These are phyloP conservation scores for Aphrocallistes beatrix DNA, from an alignment of 37 sponge, comb jelly and placozoan species.

Conservation along the genomic window DNA sequence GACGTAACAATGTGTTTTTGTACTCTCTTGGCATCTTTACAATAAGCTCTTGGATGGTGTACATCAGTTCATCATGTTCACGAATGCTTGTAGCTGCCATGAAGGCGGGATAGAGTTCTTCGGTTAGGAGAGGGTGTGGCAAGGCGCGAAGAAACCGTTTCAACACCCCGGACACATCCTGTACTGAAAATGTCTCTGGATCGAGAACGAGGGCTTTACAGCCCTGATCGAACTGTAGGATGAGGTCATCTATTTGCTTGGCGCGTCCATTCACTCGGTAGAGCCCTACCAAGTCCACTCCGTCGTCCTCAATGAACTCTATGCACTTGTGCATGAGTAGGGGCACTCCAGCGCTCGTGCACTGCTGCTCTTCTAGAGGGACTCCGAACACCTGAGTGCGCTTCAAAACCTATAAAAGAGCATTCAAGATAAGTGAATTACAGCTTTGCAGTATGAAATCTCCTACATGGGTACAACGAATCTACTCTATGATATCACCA, in stretches of 20 bases:
- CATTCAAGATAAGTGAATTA: background rate
- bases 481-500: too few species aligned
- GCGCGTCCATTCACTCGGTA: constrained; percentile 64
- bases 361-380: constrained; percentile 53
- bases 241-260: constrained; percentile 41
- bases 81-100: constrained; percentile 13
- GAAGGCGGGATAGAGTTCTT: constrained; percentile 36
- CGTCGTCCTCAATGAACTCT: constrained; percentile 63
- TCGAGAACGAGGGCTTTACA: constrained; percentile 56
- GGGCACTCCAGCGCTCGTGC: constrained; percentile 39
- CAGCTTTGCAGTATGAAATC: background rate
- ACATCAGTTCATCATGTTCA: background rate
- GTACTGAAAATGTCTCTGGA: constrained; percentile 49
- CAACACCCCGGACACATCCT: constrained; percentile 66
- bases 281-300: constrained; percentile 56
- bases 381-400: constrained; percentile 47
- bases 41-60: background rate
- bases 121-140: constrained; percentile 75
- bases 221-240: constrained; percentile 61
- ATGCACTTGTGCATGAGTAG: constrained; percentile 74
- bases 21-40: background rate
- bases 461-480: too few species aligned
- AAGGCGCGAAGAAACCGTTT: constrained; percentile 64
- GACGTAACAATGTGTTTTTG: background rate
- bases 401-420: background rate